Percentiles rank a stretch among this genome's conserved stretches.
phyloP scores from a whole-genome alignment of 2,888 invertebrate genomes.

The Drosophila leonis region DNA sequence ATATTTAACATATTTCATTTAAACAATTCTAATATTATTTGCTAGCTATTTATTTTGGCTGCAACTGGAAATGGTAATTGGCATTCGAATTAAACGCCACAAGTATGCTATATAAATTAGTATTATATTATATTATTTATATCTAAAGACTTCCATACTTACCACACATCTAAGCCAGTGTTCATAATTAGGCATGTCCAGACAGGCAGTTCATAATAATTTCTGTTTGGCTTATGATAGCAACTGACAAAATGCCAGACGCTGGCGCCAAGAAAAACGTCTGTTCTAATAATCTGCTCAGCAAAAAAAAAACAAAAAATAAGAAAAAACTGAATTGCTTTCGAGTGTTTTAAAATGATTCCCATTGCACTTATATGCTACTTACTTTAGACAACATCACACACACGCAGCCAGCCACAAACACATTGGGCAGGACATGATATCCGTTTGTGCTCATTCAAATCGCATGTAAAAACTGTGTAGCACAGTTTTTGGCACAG shows the following conservation, averaged over 20 bases:
- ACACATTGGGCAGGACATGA: slow-evolving; percentile 46
- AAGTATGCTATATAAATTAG: background rate
- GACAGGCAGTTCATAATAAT: slow-evolving; percentile 34
- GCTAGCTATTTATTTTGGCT: background rate
- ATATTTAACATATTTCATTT: background rate
- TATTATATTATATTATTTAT: background rate
- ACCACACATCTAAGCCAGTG: background rate
- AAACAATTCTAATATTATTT: background rate
- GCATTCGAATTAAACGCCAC: background rate
- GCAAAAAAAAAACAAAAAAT: slow-evolving; percentile 29
- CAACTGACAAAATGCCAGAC: slow-evolving; percentile 48
- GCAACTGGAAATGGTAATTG: background rate
- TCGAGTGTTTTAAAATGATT: slow-evolving; percentile 76
- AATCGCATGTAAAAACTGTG: slow-evolving; percentile 74
- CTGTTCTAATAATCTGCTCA: slow-evolving; percentile 58
- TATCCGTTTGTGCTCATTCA: slow-evolving; percentile 77
- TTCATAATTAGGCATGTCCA: slow-evolving; percentile 29
- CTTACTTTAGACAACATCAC: slow-evolving; percentile 55
- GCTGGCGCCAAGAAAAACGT: slow-evolving; percentile 61
- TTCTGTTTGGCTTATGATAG: slow-evolving; percentile 3
- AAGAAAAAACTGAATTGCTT: slow-evolving; percentile 49
- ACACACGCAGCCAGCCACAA: slow-evolving; percentile 22
- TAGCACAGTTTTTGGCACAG: slow-evolving; percentile 56
- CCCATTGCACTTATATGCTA: slow-evolving; percentile 67
- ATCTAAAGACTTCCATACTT: background rate